Evolutionary conservation across 2,797 vertebrate genomes (phyloP).

Genomic region (Etheostoma perlongum): DNA sequence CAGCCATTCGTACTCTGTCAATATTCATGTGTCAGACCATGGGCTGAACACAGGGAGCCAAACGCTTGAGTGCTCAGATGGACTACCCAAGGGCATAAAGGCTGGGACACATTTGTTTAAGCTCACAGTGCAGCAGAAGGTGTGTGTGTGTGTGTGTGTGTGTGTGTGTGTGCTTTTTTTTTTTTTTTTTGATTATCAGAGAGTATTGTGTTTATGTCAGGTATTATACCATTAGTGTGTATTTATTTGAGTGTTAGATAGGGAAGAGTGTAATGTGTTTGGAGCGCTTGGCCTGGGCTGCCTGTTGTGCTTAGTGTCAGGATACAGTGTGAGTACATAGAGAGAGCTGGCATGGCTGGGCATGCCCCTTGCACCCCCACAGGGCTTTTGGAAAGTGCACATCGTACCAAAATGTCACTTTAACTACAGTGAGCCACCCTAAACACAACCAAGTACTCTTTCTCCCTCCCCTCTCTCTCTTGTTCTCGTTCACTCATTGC

Average conservation of each 20-base stretch:
- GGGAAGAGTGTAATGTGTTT: slow-evolving; percentile 74
- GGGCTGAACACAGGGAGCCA: neutral
- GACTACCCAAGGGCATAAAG: slow-evolving; percentile 26
- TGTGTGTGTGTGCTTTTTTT: neutral
- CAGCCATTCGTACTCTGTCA: slow-evolving; percentile 13
- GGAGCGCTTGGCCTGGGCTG: slow-evolving; percentile 71
- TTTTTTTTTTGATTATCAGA: slow-evolving; percentile 27
- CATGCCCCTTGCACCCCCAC: slow-evolving; percentile 69
- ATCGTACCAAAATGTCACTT: slow-evolving; percentile 81
- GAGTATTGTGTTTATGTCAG: slow-evolving; percentile 42
- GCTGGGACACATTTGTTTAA: slow-evolving; percentile 23
- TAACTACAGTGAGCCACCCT: slow-evolving; percentile 59
- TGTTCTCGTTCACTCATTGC: slow-evolving; percentile 17
- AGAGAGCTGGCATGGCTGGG: slow-evolving; percentile 65
- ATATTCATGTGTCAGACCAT: slow-evolving; percentile 5
- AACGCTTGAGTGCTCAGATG: slow-evolving; percentile 5
- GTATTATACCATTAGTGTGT: slow-evolving; percentile 49
- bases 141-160: neutral
- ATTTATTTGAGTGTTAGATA: slow-evolving; percentile 59
- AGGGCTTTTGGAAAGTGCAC: slow-evolving; percentile 79
- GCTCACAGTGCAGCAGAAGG: slow-evolving; percentile 23
- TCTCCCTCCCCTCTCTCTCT: slow-evolving; percentile 11
- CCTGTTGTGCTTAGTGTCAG: slow-evolving; percentile 77
- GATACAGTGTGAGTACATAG: slow-evolving; percentile 55
- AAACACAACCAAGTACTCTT: slow-evolving; percentile 60